Percentiles rank a stretch among this genome's conserved stretches.
These are phyloP conservation scores for Solea senegalensis DNA, from an alignment of 2,113 vertebrate species.

Conservation along the genomic window DNA sequence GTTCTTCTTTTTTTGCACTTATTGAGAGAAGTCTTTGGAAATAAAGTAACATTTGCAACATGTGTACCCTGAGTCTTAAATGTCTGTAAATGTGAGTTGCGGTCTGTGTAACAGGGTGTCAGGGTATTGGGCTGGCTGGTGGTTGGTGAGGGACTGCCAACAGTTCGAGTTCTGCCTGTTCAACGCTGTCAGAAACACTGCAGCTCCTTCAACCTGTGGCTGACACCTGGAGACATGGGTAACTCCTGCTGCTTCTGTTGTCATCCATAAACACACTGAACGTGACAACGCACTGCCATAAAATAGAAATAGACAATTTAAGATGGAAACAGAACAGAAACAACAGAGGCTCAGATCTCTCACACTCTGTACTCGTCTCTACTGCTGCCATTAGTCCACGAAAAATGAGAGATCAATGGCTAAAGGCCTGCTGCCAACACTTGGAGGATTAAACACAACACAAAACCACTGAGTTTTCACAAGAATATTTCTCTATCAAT, in stretches of 20 bases:
- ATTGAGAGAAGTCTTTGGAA: background rate
- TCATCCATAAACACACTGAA: background rate
- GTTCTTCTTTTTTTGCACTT: background rate
- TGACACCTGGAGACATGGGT: slow-evolving; percentile 81
- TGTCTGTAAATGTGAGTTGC: background rate
- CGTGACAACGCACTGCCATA: background rate
- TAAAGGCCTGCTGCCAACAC: no score
- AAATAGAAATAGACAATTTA: background rate
- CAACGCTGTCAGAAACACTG: slow-evolving; percentile 78
- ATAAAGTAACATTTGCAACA: no score
- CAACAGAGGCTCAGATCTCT: no score
- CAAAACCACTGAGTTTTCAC: no score
- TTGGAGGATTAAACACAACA: no score
- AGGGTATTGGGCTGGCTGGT: slow-evolving; percentile 77
- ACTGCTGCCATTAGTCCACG: no score
- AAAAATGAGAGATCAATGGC: no score
- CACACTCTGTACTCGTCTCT: no score
- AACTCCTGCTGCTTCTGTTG: slow-evolving; percentile 16
- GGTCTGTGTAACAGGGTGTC: slow-evolving; percentile 64
- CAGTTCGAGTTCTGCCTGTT: slow-evolving; percentile 73
- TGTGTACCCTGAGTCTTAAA: background rate
- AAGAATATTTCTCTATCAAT: no score
- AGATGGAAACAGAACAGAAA: no score
- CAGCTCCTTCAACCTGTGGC: slow-evolving; percentile 81
- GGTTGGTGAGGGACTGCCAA: slow-evolving; percentile 76